Evolutionary conservation across 35 echinoderm and acorn worm species (phyloP), one percentile per base, ranked within the genome.

Genomic region (Ophioderma brevispina): DNA sequence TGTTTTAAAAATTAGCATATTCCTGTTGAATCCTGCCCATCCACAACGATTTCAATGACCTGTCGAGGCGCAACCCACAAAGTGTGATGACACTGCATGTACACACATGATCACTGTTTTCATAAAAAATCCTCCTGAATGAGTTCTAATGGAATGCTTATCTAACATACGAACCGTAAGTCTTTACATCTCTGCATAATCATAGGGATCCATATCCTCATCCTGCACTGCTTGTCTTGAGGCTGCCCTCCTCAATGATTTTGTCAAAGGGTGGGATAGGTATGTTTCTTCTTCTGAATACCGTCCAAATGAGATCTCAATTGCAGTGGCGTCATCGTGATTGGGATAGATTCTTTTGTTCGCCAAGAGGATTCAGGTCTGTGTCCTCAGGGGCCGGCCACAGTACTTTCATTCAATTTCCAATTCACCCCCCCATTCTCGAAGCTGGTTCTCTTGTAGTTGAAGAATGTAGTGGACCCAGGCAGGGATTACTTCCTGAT

Each of bases 381-480:
- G 88, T 25, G 33, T 91, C 90, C 13, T 92, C 93, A 37, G 88
- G 89, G 11, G 93, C 96, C 3, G 96, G 96, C 96, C 96, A 98
- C 93, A 94, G 55, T 84, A 88, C 31, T n/a, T n/a, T n/a, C n/a
- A n/a, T n/a, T n/a, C n/a, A n/a, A n/a, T n/a, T n/a, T n/a, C n/a
- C n/a, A 98, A 82, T 31, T 92, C 0, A 91, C 6, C 21, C 13
- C 90, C 96, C 13, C 59, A 25, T 70, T 83, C 39, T n/a, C 79
- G 52, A 0, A 98, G 81, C 38, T 95, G 94, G 38, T 92, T 59
- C 78, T 59, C 78, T 92, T 88, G 84, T 98, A 98, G 75, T 98
- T 92, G 64, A 98, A 98, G 90, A 95, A 98, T 15, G 93, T 95
- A 25, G 93, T 92, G 90, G 11, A 92, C 92, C 96, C 96, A 98